Base-by-base conservation (phyloP, 2,113 vertebrate species). In the Hippoglossus stenolepis region DNA sequence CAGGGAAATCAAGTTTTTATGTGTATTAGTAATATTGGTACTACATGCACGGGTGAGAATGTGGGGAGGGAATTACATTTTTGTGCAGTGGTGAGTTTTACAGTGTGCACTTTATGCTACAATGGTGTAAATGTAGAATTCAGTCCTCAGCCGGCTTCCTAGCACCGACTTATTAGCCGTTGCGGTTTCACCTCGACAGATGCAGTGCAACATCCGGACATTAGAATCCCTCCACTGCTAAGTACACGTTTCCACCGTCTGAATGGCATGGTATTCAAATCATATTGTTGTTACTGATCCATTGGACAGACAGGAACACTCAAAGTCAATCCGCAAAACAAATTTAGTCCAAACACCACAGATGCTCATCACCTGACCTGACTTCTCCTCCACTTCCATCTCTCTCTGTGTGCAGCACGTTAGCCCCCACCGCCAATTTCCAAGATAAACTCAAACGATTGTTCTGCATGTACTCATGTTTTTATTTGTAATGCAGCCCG, bases 111-210 rank as follows among this genome's bases (percentile, higher is more conserved):
- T 4, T 20, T 28, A 35, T 53, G 77, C 2, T 18, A 68, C 67
- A 61, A 77, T 62, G 59, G n/a, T 56, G 47, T 73, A 9, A 71
- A 80, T 89, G 65, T 64, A 72, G 86, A 77, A 89, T 86, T 82
- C 31, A 85, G 51, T 66, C 6, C 23, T 15, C 53, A 56, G 67
- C 45, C 53, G 77, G 61, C 60, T 54, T 61, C 69, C 8, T 35
- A 56, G 35, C 58, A 51, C 43, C 3, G 18, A 65, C 45, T 70
- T 1, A 45, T 83, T 59, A 87, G 68, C 61, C 73, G 38, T 61
- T 72, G 65, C 53, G 2, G 28, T 21, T 59, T 68, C 15, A n/a
- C 64, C 72, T 1, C 17, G 43, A 78, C 73, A 75, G 70, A 68
- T 77, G 67, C 45, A 21, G 60, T 2, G 13, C 68, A 67, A 45